These are phyloP conservation scores for Priocnemis perturbator DNA, from an alignment of 2,888 invertebrate species.

Conservation along the genomic window DNA sequence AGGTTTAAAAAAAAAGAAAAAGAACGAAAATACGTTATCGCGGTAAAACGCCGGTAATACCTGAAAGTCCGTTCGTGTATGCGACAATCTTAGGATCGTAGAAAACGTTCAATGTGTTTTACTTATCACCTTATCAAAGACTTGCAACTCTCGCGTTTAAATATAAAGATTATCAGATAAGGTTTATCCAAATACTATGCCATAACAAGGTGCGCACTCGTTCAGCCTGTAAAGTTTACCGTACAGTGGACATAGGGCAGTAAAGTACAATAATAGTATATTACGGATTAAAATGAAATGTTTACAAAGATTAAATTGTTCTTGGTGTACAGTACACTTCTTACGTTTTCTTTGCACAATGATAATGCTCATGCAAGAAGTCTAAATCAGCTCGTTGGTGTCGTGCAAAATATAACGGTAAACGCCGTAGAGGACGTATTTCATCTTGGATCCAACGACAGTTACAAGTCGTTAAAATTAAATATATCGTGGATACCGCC, in stretches of 20 bases:
- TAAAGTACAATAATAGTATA: conserved; percentile 1
- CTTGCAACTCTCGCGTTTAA: conserved; percentile 21
- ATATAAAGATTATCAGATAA: conserved; percentile 53
- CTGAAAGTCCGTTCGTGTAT: too few relatives aligned
- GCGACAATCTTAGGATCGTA: too few relatives aligned
- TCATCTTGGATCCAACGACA: conserved; percentile 19
- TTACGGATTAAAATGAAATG: conserved; percentile 56
- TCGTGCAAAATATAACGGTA: conserved; percentile 56
- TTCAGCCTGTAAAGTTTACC: not conserved
- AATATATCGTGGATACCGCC: conserved; percentile 66
- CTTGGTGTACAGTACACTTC: conserved; percentile 6
- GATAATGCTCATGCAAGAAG: conserved; percentile 8
- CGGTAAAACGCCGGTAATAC: too few relatives aligned
- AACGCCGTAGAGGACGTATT: conserved; percentile 47
- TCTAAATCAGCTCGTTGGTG: conserved; percentile 26
- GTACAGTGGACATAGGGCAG: conserved; percentile 3
- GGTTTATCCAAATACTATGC: conserved; percentile 28
- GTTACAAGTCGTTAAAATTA: conserved; percentile 52
- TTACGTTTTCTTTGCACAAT: conserved; percentile 11
- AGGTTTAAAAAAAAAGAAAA: too few relatives aligned
- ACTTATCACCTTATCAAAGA: conserved; percentile 44
- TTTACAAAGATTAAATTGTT: conserved; percentile 28
- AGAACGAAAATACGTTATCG: too few relatives aligned
- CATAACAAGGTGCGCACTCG: not conserved
- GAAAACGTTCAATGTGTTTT: not conserved